phyloP scores from a whole-genome alignment of 2,113 vertebrate species.

The Oryzias melastigma region DNA sequence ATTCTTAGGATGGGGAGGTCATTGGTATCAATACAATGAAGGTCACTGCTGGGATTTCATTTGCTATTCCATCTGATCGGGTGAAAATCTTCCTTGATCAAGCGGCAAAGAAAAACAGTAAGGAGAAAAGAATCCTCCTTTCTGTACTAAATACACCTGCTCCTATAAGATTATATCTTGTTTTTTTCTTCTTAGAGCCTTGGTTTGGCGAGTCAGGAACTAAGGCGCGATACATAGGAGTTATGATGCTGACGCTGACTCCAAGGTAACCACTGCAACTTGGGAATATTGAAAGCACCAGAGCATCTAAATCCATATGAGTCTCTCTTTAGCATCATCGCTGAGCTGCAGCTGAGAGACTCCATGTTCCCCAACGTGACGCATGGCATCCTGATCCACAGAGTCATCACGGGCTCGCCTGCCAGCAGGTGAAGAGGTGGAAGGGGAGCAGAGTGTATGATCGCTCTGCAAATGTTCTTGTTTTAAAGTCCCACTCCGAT shows the following conservation, averaged over 20 bases:
- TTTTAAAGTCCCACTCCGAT: too few species aligned
- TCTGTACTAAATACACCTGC: background rate
- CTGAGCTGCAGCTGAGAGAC: constrained; percentile 87
- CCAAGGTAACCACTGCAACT: constrained; percentile 77
- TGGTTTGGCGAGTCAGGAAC: constrained; percentile 76
- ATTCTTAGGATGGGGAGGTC: constrained; percentile 90
- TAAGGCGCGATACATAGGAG: constrained; percentile 89
- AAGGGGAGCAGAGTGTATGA: accelerated
- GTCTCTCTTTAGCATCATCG: constrained; percentile 82
- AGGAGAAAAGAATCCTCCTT: constrained; percentile 33
- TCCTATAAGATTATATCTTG: background rate
- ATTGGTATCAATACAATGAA: constrained; percentile 99
- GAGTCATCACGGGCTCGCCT: constrained; percentile 88
- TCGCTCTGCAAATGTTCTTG: too few species aligned
- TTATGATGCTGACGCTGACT: constrained; percentile 94
- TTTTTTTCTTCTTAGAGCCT: constrained; percentile 71
- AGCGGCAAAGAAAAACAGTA: constrained; percentile 81
- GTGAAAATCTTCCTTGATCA: constrained; percentile 83
- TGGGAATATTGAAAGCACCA: background rate
- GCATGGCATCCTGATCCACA: constrained; percentile 90
- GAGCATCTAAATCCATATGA: background rate
- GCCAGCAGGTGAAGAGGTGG: constrained; percentile 80
- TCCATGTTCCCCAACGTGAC: constrained; percentile 85
- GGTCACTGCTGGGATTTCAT: constrained; percentile 95
- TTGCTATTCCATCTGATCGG: constrained; percentile 92